Base-by-base conservation (phyloP, 2,113 vertebrate genomes). In the Lepisosteus osseus region DNA sequence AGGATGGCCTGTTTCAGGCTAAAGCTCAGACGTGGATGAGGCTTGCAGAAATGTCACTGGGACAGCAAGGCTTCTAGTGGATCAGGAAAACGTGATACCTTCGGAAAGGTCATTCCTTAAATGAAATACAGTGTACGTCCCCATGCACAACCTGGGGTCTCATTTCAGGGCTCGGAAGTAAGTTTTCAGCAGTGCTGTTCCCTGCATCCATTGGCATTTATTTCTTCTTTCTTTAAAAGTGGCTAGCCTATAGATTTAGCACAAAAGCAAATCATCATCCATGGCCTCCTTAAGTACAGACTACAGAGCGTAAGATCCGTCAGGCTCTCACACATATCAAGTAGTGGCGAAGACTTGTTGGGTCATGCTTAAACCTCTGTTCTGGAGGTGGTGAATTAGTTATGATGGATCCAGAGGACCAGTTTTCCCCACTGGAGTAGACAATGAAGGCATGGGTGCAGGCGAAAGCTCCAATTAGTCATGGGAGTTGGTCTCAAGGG, bases 21-120 rank as follows among this genome's bases (percentile, higher is more conserved):
- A 67, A 65, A 57, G 14, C 15, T 65, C 70, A 65, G 70, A n/a
- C 62, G 42, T 5, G 44, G 14, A 14, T 65, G 62, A 65, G 70
- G 54, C 62, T 56, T 42, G 9, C 47, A 56, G 44, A 55, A 51
- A 65, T 54, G 42, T 64, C 42, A 43, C 54, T 3, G 3, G 51
- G 70, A 42, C 70, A 56, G 45, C 4, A 66, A 72, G 63, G 54
- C 63, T 42, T 57, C 15, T 5, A 65, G 54, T 56, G 43, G 43
- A 45, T 61, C n/a, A 17, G 29, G 41, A 42, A 67, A 66, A 66
- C 43, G 8, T 45, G 12, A 6, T 3, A 45, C 55, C 15, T 61
- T 14, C 43, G 13, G 42, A 67, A 59, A 72, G 71, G 71, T 72
- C 54, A 59, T 13, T 17, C 40, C 56, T 42, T 29, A 72, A 72